A percentile compares a stretch with the other conserved stretches of the same genome.
Evolutionary conservation across 2,113 vertebrate genomes (phyloP).

Genomic region (Odontophorus gujanensis): DNA sequence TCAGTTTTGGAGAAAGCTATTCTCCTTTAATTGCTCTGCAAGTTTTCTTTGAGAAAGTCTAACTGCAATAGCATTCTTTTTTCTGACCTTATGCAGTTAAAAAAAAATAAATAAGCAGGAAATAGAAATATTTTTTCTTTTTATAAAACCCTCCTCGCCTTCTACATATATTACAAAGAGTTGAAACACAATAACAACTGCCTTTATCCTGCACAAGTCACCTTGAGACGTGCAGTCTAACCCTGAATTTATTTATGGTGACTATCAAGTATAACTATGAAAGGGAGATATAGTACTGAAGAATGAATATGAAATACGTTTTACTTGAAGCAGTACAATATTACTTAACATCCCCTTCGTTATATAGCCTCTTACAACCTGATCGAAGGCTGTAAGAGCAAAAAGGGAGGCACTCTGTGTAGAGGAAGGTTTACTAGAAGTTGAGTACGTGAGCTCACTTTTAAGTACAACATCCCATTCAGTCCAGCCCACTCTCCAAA

Average conservation of each 20-base stretch:
- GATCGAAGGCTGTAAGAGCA: not conserved
- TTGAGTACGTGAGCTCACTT: not conserved
- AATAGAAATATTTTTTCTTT: slow-evolving; percentile 21
- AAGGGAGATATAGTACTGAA: not conserved
- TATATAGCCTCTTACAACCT: not conserved
- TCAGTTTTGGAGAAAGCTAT: not conserved
- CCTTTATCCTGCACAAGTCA: slow-evolving; percentile 45
- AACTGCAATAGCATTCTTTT: not conserved
- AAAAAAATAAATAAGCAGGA: not conserved
- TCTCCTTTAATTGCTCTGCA: not conserved
- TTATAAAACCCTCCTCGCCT: slow-evolving; percentile 2
- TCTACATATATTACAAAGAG: slow-evolving; percentile 25
- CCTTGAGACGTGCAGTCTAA: slow-evolving; percentile 49
- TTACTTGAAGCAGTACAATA: not conserved
- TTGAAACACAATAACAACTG: slow-evolving; percentile 1
- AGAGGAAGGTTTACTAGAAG: not conserved
- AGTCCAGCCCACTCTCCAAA: not conserved
- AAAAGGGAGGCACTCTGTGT: not conserved
- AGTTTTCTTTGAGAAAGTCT: not conserved
- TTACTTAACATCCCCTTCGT: slow-evolving; percentile 26
- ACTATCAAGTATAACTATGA: slow-evolving; percentile 27
- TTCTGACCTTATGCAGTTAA: not conserved
- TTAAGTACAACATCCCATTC: not conserved
- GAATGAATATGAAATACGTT: slow-evolving; percentile 42
- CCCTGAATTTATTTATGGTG: slow-evolving; percentile 41